Evolutionary conservation across 2,113 vertebrate genomes (phyloP).

Genomic region (Phalacrocorax aristotelis): DNA sequence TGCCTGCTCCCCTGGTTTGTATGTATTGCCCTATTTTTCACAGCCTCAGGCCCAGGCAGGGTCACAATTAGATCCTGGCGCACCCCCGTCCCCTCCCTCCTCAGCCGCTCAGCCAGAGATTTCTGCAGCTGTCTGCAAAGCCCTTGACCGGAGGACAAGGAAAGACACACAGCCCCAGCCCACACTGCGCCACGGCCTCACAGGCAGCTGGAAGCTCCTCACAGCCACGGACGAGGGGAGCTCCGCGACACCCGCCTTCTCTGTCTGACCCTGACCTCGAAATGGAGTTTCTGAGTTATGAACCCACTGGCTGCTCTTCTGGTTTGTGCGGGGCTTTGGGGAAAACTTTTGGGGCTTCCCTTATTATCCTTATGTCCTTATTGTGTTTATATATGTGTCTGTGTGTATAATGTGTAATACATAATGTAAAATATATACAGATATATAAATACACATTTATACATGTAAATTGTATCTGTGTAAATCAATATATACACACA

Average conservation of each 20-base stretch:
- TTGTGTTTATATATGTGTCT: background rate
- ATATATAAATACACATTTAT: background rate
- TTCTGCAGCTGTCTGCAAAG: background rate
- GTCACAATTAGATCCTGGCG: background rate
- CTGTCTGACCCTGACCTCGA: background rate
- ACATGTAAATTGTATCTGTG: background rate
- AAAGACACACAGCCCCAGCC: background rate
- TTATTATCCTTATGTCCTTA: background rate
- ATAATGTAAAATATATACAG: no score
- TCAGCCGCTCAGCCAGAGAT: background rate
- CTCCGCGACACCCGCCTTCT: no score
- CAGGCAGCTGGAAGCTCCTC: background rate
- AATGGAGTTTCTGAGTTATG: background rate
- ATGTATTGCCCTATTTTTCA: background rate
- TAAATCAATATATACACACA: background rate
- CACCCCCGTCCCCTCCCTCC: background rate
- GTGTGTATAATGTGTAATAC: background rate
- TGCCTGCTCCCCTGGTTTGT: background rate
- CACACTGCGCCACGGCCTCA: background rate
- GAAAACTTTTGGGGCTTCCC: background rate
- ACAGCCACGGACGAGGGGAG: background rate
- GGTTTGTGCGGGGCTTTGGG: no score
- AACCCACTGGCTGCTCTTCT: background rate
- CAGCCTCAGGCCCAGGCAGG: background rate
- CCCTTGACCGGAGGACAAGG: background rate